A percentile compares a stretch with the other conserved stretches of the same genome.
Evolutionary conservation across 2,113 vertebrate genomes (phyloP).

Genomic region (Myocastor coypus): DNA sequence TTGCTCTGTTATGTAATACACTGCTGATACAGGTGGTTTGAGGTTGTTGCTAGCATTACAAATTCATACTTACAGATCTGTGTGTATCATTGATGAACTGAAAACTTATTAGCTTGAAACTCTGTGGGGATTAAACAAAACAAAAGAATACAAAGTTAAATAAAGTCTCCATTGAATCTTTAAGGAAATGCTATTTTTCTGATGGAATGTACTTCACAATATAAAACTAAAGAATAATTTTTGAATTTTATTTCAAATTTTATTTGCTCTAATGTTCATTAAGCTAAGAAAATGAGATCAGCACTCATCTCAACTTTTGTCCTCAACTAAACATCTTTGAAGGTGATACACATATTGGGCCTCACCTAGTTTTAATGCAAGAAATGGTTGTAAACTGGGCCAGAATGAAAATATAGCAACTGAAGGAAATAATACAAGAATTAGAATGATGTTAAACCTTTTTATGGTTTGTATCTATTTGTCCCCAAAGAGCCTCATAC

Average conservation of each 20-base stretch:
- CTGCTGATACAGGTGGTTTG: neutral
- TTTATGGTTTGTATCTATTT: too few species aligned
- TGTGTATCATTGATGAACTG: constrained; percentile 50
- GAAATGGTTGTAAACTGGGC: constrained; percentile 41
- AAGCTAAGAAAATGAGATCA: neutral
- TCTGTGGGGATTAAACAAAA: neutral
- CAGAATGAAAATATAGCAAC: constrained; percentile 36
- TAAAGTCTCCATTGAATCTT: constrained; percentile 15
- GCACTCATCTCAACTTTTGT: neutral
- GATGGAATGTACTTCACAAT: neutral
- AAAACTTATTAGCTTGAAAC: constrained; percentile 62
- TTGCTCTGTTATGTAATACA: constrained; percentile 9
- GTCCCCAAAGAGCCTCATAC: too few species aligned
- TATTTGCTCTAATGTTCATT: constrained; percentile 18
- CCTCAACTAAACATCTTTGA: neutral
- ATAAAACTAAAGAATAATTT: constrained; percentile 6
- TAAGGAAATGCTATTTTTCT: constrained; percentile 31
- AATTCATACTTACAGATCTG: neutral
- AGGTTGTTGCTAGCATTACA: neutral
- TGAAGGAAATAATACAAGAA: constrained; percentile 7
- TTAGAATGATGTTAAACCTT: too few species aligned
- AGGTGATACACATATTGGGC: constrained; percentile 27
- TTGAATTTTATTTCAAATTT: constrained; percentile 15
- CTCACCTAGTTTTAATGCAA: constrained; percentile 37
- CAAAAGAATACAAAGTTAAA: neutral